Conservation (phyloP, 2,797 vertebrate species). For the Spinibarbus caldwelli region DNA sequence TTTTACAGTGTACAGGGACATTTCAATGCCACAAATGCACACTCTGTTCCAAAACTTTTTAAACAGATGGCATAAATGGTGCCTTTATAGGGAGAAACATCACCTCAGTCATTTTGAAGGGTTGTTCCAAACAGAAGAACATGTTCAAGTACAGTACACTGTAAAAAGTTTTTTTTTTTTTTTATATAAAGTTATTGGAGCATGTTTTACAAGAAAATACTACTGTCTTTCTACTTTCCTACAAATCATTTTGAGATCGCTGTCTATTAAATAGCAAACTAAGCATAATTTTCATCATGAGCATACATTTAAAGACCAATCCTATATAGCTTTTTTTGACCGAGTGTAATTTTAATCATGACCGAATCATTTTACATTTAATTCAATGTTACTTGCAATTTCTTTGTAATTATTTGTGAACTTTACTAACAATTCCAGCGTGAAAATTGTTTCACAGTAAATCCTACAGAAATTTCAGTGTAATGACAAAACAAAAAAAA, state of each 20-base stretch:
- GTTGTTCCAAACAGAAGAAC: neutral
- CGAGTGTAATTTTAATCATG: too few species aligned
- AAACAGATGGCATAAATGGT: neutral
- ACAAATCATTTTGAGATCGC: neutral
- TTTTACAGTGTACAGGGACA: slow-evolving; percentile 7
- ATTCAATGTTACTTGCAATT: neutral
- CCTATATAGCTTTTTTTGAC: neutral
- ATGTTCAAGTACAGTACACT: neutral
- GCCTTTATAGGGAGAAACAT: neutral
- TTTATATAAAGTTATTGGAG: neutral
- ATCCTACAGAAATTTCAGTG: too few species aligned
- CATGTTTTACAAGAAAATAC: neutral
- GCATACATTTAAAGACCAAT: neutral
- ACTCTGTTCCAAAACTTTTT: neutral
- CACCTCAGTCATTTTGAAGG: neutral
- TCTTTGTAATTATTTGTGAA: neutral
- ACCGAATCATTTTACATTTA: too few species aligned
- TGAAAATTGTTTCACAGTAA: too few species aligned
- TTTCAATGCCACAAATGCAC: neutral
- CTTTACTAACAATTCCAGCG: too few species aligned
- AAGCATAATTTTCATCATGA: neutral
- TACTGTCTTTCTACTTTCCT: neutral
- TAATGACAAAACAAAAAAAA: too few species aligned
- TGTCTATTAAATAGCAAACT: neutral
- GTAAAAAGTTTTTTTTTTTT: neutral